Base-by-base conservation (phyloP, 2,113 vertebrate species). In the Donacobius atricapilla region DNA sequence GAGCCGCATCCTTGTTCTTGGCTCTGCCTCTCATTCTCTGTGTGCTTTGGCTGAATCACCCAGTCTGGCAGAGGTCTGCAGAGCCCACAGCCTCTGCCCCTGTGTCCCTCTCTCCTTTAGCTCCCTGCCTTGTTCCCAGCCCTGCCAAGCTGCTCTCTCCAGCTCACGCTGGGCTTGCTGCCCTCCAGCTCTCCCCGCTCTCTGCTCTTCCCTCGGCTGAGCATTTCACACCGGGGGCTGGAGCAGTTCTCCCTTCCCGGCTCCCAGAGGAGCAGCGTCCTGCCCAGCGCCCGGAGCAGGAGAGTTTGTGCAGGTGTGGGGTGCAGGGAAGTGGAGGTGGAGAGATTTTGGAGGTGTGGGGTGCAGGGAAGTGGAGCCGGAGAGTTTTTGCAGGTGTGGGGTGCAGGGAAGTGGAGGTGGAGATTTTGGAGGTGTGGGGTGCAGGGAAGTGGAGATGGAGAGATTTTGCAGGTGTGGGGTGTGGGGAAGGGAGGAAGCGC, bases 41-140 rank as follows among this genome's bases (percentile, higher is more conserved):
- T 64, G 68, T 78, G 81, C 30, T 94, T 92, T 92, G 94, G 94
- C 89, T 82, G 95, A 94, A 89, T 92, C 77, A 82, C 61, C 48
- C 37, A 0, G 12, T 1, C 87, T 82, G 82, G 82, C 16, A 0
- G 5, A 56, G 35, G 6, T 30, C 87, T 39, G 30, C 90, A 85
- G 71, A 78, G 64, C 87, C 44, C 54, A 7, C 23, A 73, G 93
- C 86, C 44, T 48, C 69, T 79, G 65, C n/a, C 89, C 44, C 73
- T 7, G 23, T 39, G 78, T 86, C 82, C 69, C 64, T 85, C 20
- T 80, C 75, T 92, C 72, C 83, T 78, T 63, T 37, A 87, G 87
- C 31, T 70, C 90, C 16, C 69, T 69, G 78, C 20, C 68, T 19
- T 24, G 40, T 8, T 24, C 28, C 12, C 15, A 50, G 61, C 50